Percentiles rank a stretch among this genome's conserved stretches.
These are phyloP conservation scores for Lochmaea crataegi DNA, from an alignment of 2,888 invertebrate genomes.

Conservation along the genomic window DNA sequence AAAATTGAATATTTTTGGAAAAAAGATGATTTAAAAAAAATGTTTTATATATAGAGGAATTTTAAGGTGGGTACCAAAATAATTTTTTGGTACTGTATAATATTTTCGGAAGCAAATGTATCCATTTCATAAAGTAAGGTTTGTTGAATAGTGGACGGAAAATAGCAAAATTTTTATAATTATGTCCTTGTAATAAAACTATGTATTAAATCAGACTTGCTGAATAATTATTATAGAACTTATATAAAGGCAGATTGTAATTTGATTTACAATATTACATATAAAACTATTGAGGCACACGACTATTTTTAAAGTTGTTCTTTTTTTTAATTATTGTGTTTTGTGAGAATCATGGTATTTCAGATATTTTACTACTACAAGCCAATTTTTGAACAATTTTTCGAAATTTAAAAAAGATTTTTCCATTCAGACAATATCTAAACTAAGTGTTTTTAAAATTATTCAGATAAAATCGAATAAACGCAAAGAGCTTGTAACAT, in stretches of 20 bases:
- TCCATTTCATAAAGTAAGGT: background rate
- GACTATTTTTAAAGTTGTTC: conserved; percentile 48
- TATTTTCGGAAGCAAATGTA: background rate
- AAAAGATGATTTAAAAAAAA: too few species aligned
- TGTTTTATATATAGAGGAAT: too few species aligned
- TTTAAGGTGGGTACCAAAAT: too few species aligned
- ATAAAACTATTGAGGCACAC: conserved; percentile 48
- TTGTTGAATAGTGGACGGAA: background rate
- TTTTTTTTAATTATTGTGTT: conserved; percentile 42
- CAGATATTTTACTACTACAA: conserved; percentile 17
- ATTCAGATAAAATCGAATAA: background rate
- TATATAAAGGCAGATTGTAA: conserved; percentile 34
- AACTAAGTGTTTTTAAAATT: background rate
- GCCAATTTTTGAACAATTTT: conserved; percentile 3
- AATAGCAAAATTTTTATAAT: background rate
- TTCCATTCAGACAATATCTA: background rate
- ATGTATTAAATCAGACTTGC: conserved; percentile 16
- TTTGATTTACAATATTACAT: conserved; percentile 34
- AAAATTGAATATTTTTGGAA: too few species aligned
- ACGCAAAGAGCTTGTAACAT: too few species aligned
- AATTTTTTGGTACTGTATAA: too few species aligned
- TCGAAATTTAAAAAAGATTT: background rate
- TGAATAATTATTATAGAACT: conserved; percentile 31
- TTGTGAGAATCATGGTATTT: conserved; percentile 43
- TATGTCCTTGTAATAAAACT: conserved; percentile 6